These are phyloP conservation scores for Meandrusa payeni DNA, from an alignment of 2,888 invertebrate genomes.

Conservation along the genomic window DNA sequence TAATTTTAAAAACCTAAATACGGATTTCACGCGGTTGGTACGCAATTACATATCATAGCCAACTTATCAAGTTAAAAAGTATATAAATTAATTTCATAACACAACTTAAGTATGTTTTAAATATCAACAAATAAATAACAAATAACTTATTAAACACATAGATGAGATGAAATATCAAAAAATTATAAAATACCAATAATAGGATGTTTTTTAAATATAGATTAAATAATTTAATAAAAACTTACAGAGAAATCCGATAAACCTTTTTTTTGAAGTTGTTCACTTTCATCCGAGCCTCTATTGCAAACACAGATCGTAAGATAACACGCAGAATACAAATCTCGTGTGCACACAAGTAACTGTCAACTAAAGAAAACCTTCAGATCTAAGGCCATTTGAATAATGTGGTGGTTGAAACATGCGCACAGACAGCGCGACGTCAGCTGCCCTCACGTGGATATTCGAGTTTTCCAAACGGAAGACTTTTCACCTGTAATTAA, in stretches of 20 bases:
- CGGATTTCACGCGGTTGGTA: no score
- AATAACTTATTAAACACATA: slow-evolving; percentile 5
- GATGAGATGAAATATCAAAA: slow-evolving; percentile 24
- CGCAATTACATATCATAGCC: no score
- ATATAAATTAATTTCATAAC: neutral
- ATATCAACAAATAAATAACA: slow-evolving; percentile 10
- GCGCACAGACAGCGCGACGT: slow-evolving; percentile 35
- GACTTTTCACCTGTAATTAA: slow-evolving; percentile 66
- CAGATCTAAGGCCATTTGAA: slow-evolving; percentile 62
- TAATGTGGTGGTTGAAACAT: slow-evolving; percentile 47
- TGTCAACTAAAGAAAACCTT: slow-evolving; percentile 53
- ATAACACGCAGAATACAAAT: neutral
- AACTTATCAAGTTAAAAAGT: neutral
- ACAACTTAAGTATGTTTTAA: slow-evolving; percentile 12
- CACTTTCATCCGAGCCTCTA: slow-evolving; percentile 11
- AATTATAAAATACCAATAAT: no score
- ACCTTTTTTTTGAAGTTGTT: no score
- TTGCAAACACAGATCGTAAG: neutral
- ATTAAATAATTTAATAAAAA: no score
- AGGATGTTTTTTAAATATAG: no score
- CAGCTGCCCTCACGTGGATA: slow-evolving; percentile 70
- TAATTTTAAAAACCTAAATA: no score
- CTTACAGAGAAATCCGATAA: no score
- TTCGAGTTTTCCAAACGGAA: slow-evolving; percentile 76
- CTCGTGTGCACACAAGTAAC: slow-evolving; percentile 23